These are phyloP conservation scores for Capromys pilorides DNA, from an alignment of 2,797 vertebrate genomes.

Conservation along the genomic window DNA sequence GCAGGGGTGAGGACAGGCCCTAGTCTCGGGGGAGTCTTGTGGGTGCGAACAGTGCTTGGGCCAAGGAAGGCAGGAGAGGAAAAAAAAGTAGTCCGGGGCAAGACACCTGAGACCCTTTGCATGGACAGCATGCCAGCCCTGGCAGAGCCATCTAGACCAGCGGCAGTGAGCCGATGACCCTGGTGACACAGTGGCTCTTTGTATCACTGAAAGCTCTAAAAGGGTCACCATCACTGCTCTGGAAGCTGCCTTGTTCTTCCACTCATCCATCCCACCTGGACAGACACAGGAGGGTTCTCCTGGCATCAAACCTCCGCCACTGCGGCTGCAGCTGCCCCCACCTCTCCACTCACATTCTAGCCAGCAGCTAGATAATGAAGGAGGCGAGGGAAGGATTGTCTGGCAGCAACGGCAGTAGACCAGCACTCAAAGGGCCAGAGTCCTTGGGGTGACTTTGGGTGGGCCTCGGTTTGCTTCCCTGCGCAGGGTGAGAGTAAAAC, in stretches of 20 bases:
- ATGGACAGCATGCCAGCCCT: not conserved
- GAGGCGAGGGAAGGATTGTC: not conserved
- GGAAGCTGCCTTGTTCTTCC: not conserved
- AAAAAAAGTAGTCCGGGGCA: not conserved
- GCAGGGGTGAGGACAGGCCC: not conserved
- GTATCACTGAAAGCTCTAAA: not conserved
- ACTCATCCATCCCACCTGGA: not conserved
- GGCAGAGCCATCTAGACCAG: not conserved
- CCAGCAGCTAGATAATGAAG: rapidly evolving
- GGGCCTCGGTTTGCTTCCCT: not conserved
- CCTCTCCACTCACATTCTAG: not conserved
- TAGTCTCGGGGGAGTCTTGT: not conserved
- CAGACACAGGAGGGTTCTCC: not conserved
- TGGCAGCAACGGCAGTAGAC: not conserved
- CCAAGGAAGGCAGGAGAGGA: not conserved
- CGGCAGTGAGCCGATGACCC: not conserved
- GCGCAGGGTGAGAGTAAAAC: not conserved
- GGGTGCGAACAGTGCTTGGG: not conserved
- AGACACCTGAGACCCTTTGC: not conserved
- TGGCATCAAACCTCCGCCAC: not conserved
- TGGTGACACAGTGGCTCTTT: not conserved
- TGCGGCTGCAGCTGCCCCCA: not conserved
- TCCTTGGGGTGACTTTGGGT: not conserved
- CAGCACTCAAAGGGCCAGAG: not conserved
- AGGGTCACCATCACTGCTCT: not conserved